These are phyloP conservation scores for Carcina quercana DNA, from an alignment of 2,888 invertebrate genomes.

Conservation along the genomic window DNA sequence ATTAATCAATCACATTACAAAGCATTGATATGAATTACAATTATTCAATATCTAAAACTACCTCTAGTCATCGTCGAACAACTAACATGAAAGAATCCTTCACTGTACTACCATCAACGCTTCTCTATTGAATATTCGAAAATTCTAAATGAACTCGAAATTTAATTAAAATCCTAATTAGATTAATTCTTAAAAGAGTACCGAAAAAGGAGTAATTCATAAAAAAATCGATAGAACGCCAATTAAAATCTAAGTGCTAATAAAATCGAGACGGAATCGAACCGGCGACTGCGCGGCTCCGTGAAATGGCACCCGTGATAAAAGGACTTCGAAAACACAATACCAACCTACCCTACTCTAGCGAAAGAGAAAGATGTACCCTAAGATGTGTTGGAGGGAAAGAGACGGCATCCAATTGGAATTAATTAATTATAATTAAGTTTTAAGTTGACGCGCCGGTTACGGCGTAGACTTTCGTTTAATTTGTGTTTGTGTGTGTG, in stretches of 20 bases:
- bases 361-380: conserved; percentile 46
- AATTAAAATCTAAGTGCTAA: conserved; percentile 67
- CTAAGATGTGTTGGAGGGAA: conserved; percentile 60
- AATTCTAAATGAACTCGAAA: background rate
- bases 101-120: too few relatives aligned
- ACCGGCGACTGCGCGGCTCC: conserved; percentile 56
- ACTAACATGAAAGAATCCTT: too few relatives aligned
- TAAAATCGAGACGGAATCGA: conserved; percentile 67
- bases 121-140: too few relatives aligned
- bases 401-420: conserved; percentile 76
- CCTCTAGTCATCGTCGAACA: too few relatives aligned
- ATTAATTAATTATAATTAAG: conserved; percentile 90
- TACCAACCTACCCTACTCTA: conserved; percentile 59
- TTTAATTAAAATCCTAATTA: background rate
- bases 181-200: conserved; percentile 4
- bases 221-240: conserved; percentile 42
- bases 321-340: conserved; percentile 73
- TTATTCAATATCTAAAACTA: too few relatives aligned
- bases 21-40: too few relatives aligned
- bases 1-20: too few relatives aligned
- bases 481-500: conserved; percentile 49
- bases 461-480: conserved; percentile 64
- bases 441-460: conserved; percentile 82
- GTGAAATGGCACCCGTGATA: conserved; percentile 66
- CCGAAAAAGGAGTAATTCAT: conserved; percentile 2